Base-by-base conservation (phyloP, 2,797 vertebrate genomes). In the Anomalospiza imberbis region DNA sequence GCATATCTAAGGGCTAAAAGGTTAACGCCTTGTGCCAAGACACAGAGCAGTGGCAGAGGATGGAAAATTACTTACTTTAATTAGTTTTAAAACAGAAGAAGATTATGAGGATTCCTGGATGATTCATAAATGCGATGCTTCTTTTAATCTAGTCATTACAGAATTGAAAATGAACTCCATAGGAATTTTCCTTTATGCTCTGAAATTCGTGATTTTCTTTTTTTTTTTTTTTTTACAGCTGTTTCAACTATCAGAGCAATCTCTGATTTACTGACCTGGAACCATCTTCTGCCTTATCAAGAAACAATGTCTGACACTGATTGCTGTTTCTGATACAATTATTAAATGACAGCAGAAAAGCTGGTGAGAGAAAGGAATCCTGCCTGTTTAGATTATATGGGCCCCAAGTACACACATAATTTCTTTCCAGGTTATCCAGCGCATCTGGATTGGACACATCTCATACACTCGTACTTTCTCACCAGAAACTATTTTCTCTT, bases 171-270 rank as follows among this genome's bases (percentile, higher is more conserved):
- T 42, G 3, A 82, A 54, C 12, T 66, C 17, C 48, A 61, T 17
- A 34, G 36, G 76, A 85, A 55, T 80, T 90, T 89, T 88, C 25
- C 31, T 47, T 93, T 83, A 65, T 70, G 28, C 8, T 88, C 31
- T 75, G 25, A 53, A 70, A 58, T 13, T 14, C 4, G 31, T 66
- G 31, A 50, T 10, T 45, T 72, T 81, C 70, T 88, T 72, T 81
- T 70, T 88, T 73, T 67, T 53, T 70, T 88, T 72, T 81, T 70
- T 88, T 74, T 68, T 53, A 2, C 48, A 60, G 25, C 8, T 51
- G 5, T 45, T 93, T 85, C 53, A 78, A 21, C 28, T 68, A 42
- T 25, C 29, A 82, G 76, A 91, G 20, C 17, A 57, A 28, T 48
- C 16, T 82, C 36, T 45, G 12, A 26, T 45, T 80, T 45, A 38